These are phyloP conservation scores for Teleogryllus occipitalis DNA, from an alignment of 1,140 invertebrate species.

Conservation along the genomic window DNA sequence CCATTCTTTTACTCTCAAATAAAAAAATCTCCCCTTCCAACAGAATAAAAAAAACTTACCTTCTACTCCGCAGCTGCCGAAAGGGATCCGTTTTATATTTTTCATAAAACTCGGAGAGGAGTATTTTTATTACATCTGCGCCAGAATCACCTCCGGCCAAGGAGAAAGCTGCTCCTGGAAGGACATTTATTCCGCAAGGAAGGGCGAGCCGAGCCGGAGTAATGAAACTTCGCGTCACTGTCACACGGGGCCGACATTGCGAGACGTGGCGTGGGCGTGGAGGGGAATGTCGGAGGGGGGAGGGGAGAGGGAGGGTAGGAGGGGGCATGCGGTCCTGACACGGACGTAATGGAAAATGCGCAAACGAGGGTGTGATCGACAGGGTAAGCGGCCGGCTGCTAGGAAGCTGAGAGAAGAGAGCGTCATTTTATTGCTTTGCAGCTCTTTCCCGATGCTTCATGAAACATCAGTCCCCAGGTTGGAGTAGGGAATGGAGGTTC, in stretches of 20 bases:
- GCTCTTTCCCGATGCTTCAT: too few species aligned
- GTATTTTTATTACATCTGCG: not conserved
- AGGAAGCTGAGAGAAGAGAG: too few species aligned
- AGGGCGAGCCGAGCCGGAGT: not conserved
- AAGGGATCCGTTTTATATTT: not conserved
- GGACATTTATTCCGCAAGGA: not conserved
- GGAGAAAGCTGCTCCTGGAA: not conserved
- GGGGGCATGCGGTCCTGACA: too few species aligned
- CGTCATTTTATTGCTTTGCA: too few species aligned
- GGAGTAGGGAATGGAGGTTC: too few species aligned
- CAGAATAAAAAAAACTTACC: not conserved
- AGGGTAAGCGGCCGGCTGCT: too few species aligned
- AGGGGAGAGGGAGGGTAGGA: too few species aligned
- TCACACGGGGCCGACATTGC: not conserved
- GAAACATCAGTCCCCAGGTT: too few species aligned
- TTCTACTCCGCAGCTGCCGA: not conserved
- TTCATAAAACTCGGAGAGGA: not conserved
- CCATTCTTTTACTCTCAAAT: not conserved
- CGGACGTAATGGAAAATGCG: too few species aligned
- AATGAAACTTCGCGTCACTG: not conserved
- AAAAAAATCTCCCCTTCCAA: not conserved
- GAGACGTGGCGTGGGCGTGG: not conserved
- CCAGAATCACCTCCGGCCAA: not conserved
- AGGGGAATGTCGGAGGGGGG: too few species aligned
- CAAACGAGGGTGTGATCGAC: too few species aligned